Conservation (phyloP, 2,888 invertebrate genomes). For the Caenorhabditis doughertyi region DNA sequence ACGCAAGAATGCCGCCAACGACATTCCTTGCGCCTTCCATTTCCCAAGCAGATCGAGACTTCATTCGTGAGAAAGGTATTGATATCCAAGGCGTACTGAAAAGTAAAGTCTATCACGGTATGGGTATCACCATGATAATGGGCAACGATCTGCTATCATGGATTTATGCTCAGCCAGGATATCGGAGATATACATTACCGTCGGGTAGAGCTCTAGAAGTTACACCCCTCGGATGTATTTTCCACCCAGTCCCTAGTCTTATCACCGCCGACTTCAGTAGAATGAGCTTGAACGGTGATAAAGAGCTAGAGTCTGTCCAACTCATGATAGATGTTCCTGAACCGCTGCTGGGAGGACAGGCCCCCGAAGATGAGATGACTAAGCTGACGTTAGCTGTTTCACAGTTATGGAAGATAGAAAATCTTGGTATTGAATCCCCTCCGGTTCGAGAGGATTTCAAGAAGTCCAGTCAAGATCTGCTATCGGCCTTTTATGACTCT, state of each 20-base stretch:
- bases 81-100: too few relatives aligned
- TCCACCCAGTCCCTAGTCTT: neutral
- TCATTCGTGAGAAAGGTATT: too few relatives aligned
- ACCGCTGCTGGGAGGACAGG: too few relatives aligned
- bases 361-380: neutral
- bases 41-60: too few relatives aligned
- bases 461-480: neutral
- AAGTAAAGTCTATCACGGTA: too few relatives aligned
- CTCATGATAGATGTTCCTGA: too few relatives aligned
- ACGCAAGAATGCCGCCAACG: too few relatives aligned
- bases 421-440: neutral
- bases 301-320: too few relatives aligned
- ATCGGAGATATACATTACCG: neutral
- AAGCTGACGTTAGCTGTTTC: neutral
- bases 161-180: neutral
- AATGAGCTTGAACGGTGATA: too few relatives aligned
- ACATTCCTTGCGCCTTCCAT: too few relatives aligned
- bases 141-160: conserved; percentile 2
- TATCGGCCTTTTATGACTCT: neutral
- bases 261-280: neutral
- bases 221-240: neutral
- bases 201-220: neutral
- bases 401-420: neutral
- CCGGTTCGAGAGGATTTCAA: neutral
- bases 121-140: neutral